Evolutionary conservation across 53 echinoderm and acorn worm genomes (phyloP), one percentile per base, ranked within the genome.

Genomic region (Astropecten irregularis): DNA sequence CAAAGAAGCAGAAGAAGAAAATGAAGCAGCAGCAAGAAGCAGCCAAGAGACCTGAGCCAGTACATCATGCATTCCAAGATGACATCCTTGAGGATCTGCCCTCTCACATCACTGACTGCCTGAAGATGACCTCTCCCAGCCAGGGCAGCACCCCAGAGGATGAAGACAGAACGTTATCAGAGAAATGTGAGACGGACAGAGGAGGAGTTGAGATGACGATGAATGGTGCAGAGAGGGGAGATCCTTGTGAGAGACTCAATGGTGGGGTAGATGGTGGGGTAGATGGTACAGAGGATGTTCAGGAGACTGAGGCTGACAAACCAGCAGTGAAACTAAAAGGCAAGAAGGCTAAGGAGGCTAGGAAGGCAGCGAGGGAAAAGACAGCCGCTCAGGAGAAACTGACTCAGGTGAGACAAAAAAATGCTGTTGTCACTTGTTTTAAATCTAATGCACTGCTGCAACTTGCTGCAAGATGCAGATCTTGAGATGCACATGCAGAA

Each of bases 1-100:
- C 93, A 26, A 96, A 96, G 87, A 96, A 92, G 66, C 90, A 96
- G 81, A 96, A 96, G 86, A 96, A 96, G 72, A 66, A 93, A 71
- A 82, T 85, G 51, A 66, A 93, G 63, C 81, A 88, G 51, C 97
- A 96, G 71, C 96, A 94, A 23, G 69, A 58, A 69, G 83, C 92
- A 49, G 55, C 86, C 59, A 52, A 54, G 52, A 59, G 54, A 52
- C 58, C 54, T 19, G 62, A 74, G n/a, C 52, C 79, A 32, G 36
- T 84, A 20, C 40, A 74, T 59, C 46, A 64, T 14, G 22, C 51
- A 57, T 26, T 33, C 32, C 68, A 70, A 64, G 47, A 68, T 9
- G 81, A 87, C 38, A 30, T 77, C 27, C 54, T 79, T 19, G 79
- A 79, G 33, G 81, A 81, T 54, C 39, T 71, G 38, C 57, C 71